phyloP scores from a whole-genome alignment of 2,888 invertebrate species.

The Anodontia alba region DNA sequence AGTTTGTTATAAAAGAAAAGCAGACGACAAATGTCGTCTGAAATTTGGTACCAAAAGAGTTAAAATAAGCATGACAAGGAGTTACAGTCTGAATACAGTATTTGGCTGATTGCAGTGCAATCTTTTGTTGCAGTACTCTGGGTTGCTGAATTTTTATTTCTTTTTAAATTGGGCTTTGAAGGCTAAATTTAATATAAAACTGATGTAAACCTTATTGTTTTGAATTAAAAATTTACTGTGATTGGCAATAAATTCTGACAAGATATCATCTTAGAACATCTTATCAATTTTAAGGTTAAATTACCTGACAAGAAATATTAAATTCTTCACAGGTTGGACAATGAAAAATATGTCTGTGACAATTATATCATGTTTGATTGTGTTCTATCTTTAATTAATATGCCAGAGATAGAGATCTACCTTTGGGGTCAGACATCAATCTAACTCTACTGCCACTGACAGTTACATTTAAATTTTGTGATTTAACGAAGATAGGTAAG shows the following conservation, averaged over 20 bases:
- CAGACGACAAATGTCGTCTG: too few relatives aligned
- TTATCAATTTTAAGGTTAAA: slow-evolving; percentile 5
- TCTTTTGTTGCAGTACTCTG: too few relatives aligned
- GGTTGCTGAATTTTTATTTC: too few relatives aligned
- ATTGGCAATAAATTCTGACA: not conserved
- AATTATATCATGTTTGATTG: slow-evolving; percentile 20
- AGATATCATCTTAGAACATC: slow-evolving; percentile 21
- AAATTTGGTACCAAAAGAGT: too few relatives aligned
- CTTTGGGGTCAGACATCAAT: not conserved
- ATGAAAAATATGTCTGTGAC: slow-evolving; percentile 29
- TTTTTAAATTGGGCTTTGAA: too few relatives aligned
- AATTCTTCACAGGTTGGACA: slow-evolving; percentile 31
- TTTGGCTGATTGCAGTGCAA: too few relatives aligned
- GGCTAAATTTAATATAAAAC: not conserved
- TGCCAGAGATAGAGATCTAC: slow-evolving; percentile 12
- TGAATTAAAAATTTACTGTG: slow-evolving; percentile 1
- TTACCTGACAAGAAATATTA: slow-evolving; percentile 18
- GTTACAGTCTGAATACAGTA: too few relatives aligned
- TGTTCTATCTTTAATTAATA: slow-evolving; percentile 16
- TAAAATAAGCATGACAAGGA: too few relatives aligned
- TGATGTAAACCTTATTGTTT: not conserved
- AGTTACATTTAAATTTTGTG: slow-evolving; percentile 2
- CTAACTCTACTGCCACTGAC: not conserved
- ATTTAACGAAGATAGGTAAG: slow-evolving; percentile 4
- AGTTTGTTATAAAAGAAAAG: too few relatives aligned